Evolutionary conservation across 2,797 vertebrate species (phyloP).

Genomic region (Propithecus deckenii): DNA sequence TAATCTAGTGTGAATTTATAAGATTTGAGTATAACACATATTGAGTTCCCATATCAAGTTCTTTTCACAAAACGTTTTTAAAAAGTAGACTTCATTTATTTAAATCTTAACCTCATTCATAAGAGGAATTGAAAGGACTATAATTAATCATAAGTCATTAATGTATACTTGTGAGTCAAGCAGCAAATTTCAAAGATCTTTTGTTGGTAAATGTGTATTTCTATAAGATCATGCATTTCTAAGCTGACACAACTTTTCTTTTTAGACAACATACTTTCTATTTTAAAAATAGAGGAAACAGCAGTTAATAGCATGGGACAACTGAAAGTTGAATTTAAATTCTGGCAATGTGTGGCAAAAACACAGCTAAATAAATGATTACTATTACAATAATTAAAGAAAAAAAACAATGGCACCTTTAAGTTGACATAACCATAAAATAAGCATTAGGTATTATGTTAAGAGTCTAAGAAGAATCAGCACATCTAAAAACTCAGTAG

Average conservation of each 20-base stretch:
- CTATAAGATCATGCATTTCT: not conserved
- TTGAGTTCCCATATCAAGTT: not conserved
- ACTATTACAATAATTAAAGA: not conserved
- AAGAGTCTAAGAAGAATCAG: not conserved
- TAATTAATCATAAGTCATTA: not conserved
- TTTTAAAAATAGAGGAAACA: constrained; percentile 47
- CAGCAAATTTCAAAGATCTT: not conserved
- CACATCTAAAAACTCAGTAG: not conserved
- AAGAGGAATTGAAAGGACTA: not conserved
- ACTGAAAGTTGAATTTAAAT: constrained; percentile 38
- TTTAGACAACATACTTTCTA: not conserved
- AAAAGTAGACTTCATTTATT: not conserved
- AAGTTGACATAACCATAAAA: not conserved
- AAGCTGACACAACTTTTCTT: not conserved
- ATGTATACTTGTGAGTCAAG: not conserved
- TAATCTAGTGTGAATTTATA: not conserved
- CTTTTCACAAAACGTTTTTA: constrained; percentile 7
- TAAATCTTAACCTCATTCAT: not conserved
- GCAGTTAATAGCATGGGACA: not conserved
- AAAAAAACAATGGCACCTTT: not conserved
- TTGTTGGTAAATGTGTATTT: not conserved
- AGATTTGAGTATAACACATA: not conserved
- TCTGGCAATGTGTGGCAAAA: not conserved
- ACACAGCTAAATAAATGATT: not conserved
- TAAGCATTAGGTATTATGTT: not conserved